Base-by-base conservation (phyloP, 2,888 invertebrate genomes). In the Rhagonycha lutea region DNA sequence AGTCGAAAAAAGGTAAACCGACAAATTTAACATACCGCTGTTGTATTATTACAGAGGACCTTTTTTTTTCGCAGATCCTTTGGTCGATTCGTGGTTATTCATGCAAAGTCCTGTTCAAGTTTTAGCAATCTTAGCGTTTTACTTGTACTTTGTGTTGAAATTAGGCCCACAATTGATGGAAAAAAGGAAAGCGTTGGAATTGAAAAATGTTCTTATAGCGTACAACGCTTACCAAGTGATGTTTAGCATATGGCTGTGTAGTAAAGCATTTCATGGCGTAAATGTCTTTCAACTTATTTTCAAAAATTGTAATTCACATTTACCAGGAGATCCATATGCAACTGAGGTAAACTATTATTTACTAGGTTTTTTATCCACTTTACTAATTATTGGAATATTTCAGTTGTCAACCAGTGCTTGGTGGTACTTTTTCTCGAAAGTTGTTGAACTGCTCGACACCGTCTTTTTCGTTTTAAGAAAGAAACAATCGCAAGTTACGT, bases 161-260 rank as follows among this genome's bases (percentile, higher is more conserved):
- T 89, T 93, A 68, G 95, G 95, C 0, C 95, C 95, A 1, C 90
- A 91, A 60, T 91, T 92, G 84, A 95, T 95, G 95, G 90, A 92
- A 78, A 93, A 94, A 75, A 89, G 92, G 78, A 92, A 93, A 78
- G 92, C 95, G 0, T 93, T 92, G 83, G 91, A 95, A 80, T 85
- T 97, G 73, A 93, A 95, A 83, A 90, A 90, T 67, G 85, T 94
- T 0, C 91, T 97, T 84, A 91, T 95, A 14, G 84, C 91, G 0
- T 98, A 98, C 88, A 98, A 98, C 85, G 91, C 94, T n/a, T 92
- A 94, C 73, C 97, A 98, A 91, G 96, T 98, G 5, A 67, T 94
- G 12, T 94, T 96, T 88, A 97, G 96, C 83, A 86, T 92, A 12
- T 97, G 92, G 90, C 89, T 97, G 81, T 90, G 91, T 78, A 85